Evolutionary conservation across 2,888 invertebrate species (phyloP), one percentile per base, ranked within the genome.

Genomic region (Polydesmus complanatus): DNA sequence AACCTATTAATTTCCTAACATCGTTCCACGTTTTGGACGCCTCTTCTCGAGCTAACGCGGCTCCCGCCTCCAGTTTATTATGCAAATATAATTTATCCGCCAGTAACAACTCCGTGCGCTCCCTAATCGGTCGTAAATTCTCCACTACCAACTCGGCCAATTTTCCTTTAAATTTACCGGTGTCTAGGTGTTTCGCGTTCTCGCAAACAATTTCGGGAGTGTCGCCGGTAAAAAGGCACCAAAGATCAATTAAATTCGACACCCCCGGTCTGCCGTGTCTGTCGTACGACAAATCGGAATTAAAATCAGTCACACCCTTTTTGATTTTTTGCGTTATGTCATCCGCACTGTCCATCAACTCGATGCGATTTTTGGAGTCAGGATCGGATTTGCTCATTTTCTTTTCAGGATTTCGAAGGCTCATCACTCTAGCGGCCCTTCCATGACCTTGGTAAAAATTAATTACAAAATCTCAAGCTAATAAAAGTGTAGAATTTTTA

Each of bases 361-460:
- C 81, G 63, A 98, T 86, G 60, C 89, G 79, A 65, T 88, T 84
- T 70, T 83, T 85, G 0, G 80, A 73, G 75, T 91, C 86, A 0
- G 78, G 71, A 70, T 92, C 89, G 0, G 97, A 97, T 77, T 98
- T 99, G 14, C 97, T 97, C 98, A 99, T 98, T 78, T 98, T 99
- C 70, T 86, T 87, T 0, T 73, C 71, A 0, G 96, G 94, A 70
- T 92, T 84, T 54, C 91, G 80, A 8, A 98, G 78, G 70, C 92
- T 94, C 69, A 83, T 83, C 61, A 97, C 79, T 59, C 78, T 59
- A 8, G 8, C 37, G 5, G 37, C 5, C 37, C n/a, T n/a, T n/a
- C n/a, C n/a, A n/a, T n/a, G n/a, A n/a, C n/a, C n/a, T n/a, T n/a
- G n/a, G n/a, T n/a, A n/a, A n/a, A n/a, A n/a, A n/a, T n/a, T n/a